Conservation (phyloP, 37 sponge, comb jelly and placozoan species). For the Crambe crambe region DNA sequence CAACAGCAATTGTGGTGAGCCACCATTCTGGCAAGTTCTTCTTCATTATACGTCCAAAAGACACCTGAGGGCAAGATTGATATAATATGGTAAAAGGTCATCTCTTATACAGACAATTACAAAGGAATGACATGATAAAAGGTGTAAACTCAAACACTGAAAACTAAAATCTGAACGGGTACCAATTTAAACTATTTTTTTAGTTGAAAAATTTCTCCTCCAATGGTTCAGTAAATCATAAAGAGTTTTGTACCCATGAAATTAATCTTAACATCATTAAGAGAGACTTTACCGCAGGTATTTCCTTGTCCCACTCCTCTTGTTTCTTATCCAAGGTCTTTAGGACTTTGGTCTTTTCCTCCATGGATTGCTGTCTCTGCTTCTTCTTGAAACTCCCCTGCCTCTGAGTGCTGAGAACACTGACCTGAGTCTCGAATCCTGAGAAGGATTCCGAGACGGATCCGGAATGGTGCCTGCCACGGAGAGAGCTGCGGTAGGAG, state of each 20-base stretch:
- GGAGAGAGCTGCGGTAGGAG: neutral
- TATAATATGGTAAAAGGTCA: neutral
- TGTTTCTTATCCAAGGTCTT: slow-evolving; percentile 36
- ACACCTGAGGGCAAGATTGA: slow-evolving; percentile 2
- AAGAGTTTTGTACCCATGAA: too few species aligned
- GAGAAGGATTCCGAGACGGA: neutral
- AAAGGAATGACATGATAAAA: too few species aligned
- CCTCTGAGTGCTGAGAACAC: neutral
- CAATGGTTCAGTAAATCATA: too few species aligned
- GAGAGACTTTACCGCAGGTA: slow-evolving; percentile 20
- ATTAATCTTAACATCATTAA: too few species aligned
- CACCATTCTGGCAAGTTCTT: slow-evolving; percentile 82
- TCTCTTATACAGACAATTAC: neutral
- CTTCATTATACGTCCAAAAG: slow-evolving; percentile 42
- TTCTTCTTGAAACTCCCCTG: neutral
- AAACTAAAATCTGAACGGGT: too few species aligned
- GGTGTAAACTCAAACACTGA: too few species aligned
- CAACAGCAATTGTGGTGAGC: slow-evolving; percentile 60
- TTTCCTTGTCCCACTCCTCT: slow-evolving; percentile 62
- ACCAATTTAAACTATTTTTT: too few species aligned
- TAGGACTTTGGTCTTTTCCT: neutral
- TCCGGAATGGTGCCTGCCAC: neutral
- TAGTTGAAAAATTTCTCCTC: too few species aligned
- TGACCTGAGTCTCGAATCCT: neutral
- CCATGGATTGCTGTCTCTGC: neutral